Evolutionary conservation across 2,113 vertebrate species (phyloP).

Genomic region (Engystomops pustulosus): DNA sequence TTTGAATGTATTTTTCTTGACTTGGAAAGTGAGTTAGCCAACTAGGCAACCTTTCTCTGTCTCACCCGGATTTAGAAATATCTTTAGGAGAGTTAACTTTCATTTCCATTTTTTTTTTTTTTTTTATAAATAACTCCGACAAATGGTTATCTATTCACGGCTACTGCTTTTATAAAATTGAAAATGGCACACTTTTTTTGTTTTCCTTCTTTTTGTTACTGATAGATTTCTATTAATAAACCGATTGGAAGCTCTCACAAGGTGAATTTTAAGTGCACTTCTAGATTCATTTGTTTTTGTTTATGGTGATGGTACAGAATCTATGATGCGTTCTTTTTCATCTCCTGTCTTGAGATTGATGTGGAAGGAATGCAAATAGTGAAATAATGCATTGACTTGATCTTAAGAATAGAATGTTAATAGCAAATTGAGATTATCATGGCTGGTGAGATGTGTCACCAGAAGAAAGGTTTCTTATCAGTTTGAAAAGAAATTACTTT

Average conservation of each 20-base stretch:
- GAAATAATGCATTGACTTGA: constrained; percentile 20
- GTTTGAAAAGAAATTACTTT: not conserved
- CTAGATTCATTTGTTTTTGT: constrained; percentile 17
- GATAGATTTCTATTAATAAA: not conserved
- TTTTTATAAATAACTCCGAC: too few species aligned
- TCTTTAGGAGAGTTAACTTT: too few species aligned
- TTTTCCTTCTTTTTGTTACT: not conserved
- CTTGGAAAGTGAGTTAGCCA: too few species aligned
- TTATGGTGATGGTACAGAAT: constrained; percentile 13
- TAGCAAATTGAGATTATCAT: constrained; percentile 22
- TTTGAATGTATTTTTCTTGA: too few species aligned
- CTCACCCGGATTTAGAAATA: too few species aligned
- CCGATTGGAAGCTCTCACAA: not conserved
- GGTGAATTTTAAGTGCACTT: not conserved
- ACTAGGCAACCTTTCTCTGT: too few species aligned
- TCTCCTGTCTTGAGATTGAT: constrained; percentile 7
- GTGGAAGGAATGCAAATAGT: constrained; percentile 1
- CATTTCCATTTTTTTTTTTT: too few species aligned
- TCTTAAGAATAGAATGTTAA: constrained; percentile 33
- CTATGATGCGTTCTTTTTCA: not conserved
- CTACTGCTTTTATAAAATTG: too few species aligned
- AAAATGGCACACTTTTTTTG: too few species aligned
- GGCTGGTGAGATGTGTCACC: not conserved
- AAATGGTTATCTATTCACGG: too few species aligned
- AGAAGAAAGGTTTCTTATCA: constrained; percentile 10